A percentile compares a stretch with the other conserved stretches of the same genome.
phyloP scores from a whole-genome alignment of 2,888 invertebrate genomes.

The Ceraclea dissimilis region DNA sequence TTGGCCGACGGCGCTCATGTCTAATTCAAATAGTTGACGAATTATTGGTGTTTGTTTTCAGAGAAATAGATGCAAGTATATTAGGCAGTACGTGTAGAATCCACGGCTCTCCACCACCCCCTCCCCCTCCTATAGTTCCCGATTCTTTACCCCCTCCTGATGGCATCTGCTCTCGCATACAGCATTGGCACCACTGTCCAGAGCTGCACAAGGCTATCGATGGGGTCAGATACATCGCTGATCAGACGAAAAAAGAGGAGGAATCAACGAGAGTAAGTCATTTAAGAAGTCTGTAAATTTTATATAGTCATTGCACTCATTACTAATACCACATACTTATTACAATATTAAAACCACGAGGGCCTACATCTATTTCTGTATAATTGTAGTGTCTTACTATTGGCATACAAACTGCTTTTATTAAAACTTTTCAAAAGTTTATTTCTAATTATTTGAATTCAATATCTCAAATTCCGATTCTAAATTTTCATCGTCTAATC shows the following conservation, averaged over 20 bases:
- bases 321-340: too few species aligned
- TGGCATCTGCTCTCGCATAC: slow-evolving; percentile 54
- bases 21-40: too few species aligned
- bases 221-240: slow-evolving; percentile 86
- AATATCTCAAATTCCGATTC: too few species aligned
- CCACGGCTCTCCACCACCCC: slow-evolving; percentile 49
- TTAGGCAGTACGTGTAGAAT: slow-evolving; percentile 48
- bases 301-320: too few species aligned
- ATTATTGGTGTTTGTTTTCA: slow-evolving; percentile 29
- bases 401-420: too few species aligned
- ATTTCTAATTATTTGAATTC: too few species aligned
- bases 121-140: slow-evolving; percentile 41
- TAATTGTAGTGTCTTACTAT: too few species aligned
- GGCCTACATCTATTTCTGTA: too few species aligned
- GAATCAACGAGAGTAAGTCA: slow-evolving; percentile 76
- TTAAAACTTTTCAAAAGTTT: too few species aligned
- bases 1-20: too few species aligned
- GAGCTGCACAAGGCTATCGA: slow-evolving; percentile 90
- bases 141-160: slow-evolving; percentile 47
- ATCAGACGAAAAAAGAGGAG: slow-evolving; percentile 86
- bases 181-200: slow-evolving; percentile 84
- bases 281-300: too few species aligned
- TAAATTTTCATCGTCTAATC: too few species aligned
- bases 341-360: not conserved
- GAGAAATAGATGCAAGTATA: slow-evolving; percentile 50